phyloP scores from a whole-genome alignment of 1,140 invertebrate genomes.

The Watersipora subatra region DNA sequence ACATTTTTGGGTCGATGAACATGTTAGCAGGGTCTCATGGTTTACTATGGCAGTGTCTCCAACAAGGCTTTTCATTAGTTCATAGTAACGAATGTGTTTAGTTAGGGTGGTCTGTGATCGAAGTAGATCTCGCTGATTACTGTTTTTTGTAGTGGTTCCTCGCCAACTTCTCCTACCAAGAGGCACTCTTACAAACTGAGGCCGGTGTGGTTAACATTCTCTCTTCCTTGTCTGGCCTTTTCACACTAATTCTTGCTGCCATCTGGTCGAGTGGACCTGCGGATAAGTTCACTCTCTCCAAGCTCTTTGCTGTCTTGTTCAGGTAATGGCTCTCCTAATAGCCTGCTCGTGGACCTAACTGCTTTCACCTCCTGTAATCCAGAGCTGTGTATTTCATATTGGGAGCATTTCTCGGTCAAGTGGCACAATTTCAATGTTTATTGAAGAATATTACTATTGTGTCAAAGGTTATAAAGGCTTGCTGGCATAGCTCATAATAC shows the following conservation, averaged over 20 bases:
- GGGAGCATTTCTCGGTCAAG: no score
- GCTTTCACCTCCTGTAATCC: no score
- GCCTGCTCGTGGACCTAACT: no score
- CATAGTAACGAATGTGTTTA: no score
- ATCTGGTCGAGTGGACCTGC: conserved; percentile 60
- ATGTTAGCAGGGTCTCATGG: background rate
- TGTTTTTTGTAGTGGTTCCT: conserved; percentile 59
- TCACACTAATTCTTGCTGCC: conserved; percentile 64
- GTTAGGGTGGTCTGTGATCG: no score
- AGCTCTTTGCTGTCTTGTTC: conserved; percentile 60
- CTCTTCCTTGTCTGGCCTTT: conserved; percentile 67
- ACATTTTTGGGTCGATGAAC: no score
- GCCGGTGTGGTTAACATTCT: conserved; percentile 62
- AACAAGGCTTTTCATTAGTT: background rate
- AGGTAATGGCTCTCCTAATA: conserved; percentile 25
- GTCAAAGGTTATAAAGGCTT: no score
- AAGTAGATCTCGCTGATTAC: conserved; percentile 10
- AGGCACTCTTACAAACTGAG: conserved; percentile 59
- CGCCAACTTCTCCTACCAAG: conserved; percentile 66
- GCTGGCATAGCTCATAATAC: no score
- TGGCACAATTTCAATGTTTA: no score
- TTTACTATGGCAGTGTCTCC: background rate
- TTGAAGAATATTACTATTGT: no score
- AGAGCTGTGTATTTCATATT: no score
- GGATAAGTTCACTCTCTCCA: conserved; percentile 65